Conservation (phyloP, 2,113 vertebrate species). For the Elachura formosa region DNA sequence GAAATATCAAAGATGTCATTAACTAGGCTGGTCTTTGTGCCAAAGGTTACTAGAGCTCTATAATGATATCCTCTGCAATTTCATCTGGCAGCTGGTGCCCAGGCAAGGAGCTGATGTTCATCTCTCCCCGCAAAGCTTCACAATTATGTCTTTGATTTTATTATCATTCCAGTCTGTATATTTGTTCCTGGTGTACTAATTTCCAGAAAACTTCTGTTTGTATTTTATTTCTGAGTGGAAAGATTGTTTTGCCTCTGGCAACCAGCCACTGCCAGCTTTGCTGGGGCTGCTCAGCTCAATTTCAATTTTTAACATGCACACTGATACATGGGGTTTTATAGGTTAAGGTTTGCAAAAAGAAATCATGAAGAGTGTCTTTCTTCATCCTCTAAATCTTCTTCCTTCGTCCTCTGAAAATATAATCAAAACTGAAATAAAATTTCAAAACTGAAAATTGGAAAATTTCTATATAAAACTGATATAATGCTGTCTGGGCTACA, state of each 20-base stretch:
- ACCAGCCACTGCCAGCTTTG: background rate
- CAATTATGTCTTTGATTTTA: background rate
- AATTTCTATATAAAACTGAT: no score
- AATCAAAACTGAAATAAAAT: no score
- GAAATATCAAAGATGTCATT: background rate
- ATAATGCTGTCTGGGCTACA: background rate
- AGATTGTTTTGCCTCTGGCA: background rate
- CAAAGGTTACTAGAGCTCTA: background rate
- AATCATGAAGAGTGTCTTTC: background rate
- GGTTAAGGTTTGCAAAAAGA: background rate
- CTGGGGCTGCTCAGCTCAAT: background rate
- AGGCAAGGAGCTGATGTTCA: background rate
- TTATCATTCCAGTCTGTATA: background rate
- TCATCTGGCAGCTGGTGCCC: background rate
- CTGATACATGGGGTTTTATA: background rate
- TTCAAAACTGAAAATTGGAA: no score
- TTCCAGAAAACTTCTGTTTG: background rate
- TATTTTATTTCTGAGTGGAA: background rate
- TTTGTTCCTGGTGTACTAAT: background rate
- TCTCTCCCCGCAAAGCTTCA: background rate
- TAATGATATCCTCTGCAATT: conserved; percentile 17
- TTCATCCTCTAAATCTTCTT: background rate
- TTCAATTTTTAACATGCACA: background rate
- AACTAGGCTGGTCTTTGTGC: background rate
- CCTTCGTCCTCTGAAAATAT: no score